Evolutionary conservation across 2,797 vertebrate species (phyloP).

Genomic region (Aldrovandia affinis): DNA sequence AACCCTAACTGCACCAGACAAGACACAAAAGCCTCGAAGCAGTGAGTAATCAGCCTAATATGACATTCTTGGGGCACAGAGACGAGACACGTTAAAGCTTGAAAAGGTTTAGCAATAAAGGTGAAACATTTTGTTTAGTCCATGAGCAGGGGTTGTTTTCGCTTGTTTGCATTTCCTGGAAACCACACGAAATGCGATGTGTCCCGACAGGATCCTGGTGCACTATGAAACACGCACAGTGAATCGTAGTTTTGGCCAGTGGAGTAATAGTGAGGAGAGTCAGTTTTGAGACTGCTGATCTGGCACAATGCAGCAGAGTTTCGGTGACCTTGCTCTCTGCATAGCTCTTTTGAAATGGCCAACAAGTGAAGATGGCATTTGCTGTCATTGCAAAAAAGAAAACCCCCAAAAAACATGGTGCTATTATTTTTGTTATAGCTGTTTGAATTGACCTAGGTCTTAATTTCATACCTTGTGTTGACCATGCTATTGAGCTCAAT

Average conservation of each 20-base stretch:
- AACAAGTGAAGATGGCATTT: neutral
- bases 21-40: constrained; percentile 9
- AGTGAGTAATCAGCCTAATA: constrained; percentile 12
- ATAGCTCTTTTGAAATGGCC: neutral
- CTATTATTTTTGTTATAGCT: no score
- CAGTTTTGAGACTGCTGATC: neutral
- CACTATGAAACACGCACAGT: neutral
- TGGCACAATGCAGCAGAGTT: neutral
- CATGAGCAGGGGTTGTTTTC: neutral
- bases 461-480: no score
- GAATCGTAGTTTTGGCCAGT: neutral
- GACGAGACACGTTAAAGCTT: neutral
- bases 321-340: neutral
- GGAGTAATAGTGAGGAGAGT: neutral
- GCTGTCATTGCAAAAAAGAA: neutral
- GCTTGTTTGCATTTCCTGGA: constrained; percentile 9
- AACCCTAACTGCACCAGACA: constrained; percentile 9
- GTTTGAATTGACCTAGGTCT: no score
- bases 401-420: neutral
- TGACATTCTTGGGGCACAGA: neutral
- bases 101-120: neutral
- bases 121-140: neutral
- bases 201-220: neutral
- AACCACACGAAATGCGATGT: constrained; percentile 22
- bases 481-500: no score